Evolutionary conservation across 2,888 invertebrate species (phyloP).

Genomic region (Chrysomela aeneicollis): DNA sequence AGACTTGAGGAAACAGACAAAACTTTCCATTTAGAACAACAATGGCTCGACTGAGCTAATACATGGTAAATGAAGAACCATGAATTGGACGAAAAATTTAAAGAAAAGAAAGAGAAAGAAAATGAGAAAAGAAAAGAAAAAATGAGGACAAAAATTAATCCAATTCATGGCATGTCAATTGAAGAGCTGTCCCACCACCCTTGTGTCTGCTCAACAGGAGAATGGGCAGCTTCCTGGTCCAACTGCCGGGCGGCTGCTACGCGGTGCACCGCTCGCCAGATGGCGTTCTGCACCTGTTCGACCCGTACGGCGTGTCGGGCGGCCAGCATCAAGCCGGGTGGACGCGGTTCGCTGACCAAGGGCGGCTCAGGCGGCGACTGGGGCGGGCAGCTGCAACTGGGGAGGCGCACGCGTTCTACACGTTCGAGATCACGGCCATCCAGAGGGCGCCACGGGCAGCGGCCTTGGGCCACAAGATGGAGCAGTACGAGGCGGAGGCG

Average conservation of each 20-base stretch:
- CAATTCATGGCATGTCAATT: too few species aligned
- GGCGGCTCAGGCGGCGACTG: constrained; percentile 49
- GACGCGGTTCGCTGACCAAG: constrained; percentile 62
- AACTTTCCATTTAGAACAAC: too few species aligned
- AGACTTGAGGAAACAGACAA: too few species aligned
- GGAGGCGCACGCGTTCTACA: constrained; percentile 64
- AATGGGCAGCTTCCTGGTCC: constrained; percentile 67
- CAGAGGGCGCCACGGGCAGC: constrained; percentile 64
- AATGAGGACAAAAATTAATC: too few species aligned
- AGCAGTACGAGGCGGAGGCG: constrained; percentile 61
- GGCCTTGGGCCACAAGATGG: constrained; percentile 60
- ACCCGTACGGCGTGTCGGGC: constrained; percentile 63
- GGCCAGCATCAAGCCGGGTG: constrained; percentile 61
- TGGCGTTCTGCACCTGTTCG: constrained; percentile 69
- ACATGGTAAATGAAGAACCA: too few species aligned
- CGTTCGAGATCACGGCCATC: constrained; percentile 67
- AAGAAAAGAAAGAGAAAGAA: too few species aligned
- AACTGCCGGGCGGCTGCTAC: constrained; percentile 66
- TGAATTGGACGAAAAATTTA: too few species aligned
- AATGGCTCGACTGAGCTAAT: too few species aligned
- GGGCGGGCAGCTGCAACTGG: constrained; percentile 35
- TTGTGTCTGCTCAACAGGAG: too few species aligned
- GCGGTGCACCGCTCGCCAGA: constrained; percentile 65
- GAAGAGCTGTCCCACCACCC: too few species aligned
- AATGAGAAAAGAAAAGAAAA: too few species aligned